A percentile compares a stretch with the other conserved stretches of the same genome.
Conservation (phyloP, 1,140 invertebrate genomes). For the Tetramorium simillimum region DNA sequence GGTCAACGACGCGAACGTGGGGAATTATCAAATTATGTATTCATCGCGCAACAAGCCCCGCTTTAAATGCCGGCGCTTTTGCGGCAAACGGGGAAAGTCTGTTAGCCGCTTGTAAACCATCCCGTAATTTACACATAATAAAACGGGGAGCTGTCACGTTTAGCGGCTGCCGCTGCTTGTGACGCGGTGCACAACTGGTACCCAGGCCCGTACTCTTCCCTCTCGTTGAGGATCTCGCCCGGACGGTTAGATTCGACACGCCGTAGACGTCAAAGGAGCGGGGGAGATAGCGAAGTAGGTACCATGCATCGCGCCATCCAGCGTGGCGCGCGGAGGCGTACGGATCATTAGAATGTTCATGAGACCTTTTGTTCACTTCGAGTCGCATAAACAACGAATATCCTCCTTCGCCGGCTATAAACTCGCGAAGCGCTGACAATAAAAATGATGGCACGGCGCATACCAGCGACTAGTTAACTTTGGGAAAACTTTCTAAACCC, state of each 20-base stretch:
- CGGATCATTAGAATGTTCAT: slow-evolving; percentile 13
- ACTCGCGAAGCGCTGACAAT: neutral
- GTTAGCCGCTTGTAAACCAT: slow-evolving; percentile 11
- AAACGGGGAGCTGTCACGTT: slow-evolving; percentile 8
- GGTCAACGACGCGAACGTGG: neutral
- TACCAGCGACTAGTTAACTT: slow-evolving; percentile 70
- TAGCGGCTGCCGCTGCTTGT: neutral
- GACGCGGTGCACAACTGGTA: neutral
- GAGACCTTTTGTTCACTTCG: neutral
- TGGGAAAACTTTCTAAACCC: slow-evolving; percentile 82
- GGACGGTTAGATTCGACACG: neutral
- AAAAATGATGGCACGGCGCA: slow-evolving; percentile 42
- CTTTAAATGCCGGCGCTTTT: slow-evolving; percentile 9
- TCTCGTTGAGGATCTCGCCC: neutral
- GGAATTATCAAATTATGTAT: slow-evolving; percentile 48
- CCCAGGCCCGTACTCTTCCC: neutral
- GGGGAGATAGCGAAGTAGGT: neutral
- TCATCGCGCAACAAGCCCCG: slow-evolving; percentile 6
- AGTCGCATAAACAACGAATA: neutral
- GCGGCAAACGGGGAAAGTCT: slow-evolving; percentile 19
- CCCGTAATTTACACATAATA: slow-evolving; percentile 41
- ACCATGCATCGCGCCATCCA: neutral
- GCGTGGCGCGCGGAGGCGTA: neutral
- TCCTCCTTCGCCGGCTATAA: neutral
- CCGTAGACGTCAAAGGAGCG: neutral